Base-by-base conservation (phyloP, 2,797 vertebrate genomes). In the Glossophaga mutica region DNA sequence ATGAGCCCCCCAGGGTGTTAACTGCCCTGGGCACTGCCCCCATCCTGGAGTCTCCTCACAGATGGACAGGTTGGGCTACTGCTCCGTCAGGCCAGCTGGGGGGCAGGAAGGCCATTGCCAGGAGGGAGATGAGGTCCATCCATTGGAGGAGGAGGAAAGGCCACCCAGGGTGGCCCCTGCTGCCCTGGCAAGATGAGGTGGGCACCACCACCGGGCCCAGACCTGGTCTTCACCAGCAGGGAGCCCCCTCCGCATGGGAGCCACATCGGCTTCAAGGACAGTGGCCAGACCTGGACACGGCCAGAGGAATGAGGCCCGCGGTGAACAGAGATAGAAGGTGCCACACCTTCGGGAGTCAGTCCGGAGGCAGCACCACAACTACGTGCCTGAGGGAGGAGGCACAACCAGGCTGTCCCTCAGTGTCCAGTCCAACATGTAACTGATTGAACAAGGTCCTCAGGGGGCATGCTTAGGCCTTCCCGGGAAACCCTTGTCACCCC, bases 281-380 rank as follows among this genome's bases (percentile, higher is more conserved):
- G 67, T 0, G 0, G 52, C 91, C 39, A 37, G 1, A 1, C 79
- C 44, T 37, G 73, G 42, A 77, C 46, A 5, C 57, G 59, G 84
- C 90, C 84, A 74, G 50, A 79, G 55, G 1, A 32, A 32, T 32
- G 34, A 81, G n/a, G 70, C 79, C 52, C 39, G 32, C 32, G 0
- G 32, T 14, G 62, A 73, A 67, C 65, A 73, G 76, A 92, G 73
- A 32, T 0, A 24, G 78, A 34, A 73, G 44, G 82, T 48, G 24
- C 73, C 57, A 34, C 0, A 0, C 19, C n/a, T 34, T 12, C 29
- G 2, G 39, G 57, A 76, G 24, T 21, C 15, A 0, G 48, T 79
- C 65, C 55, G 21, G 18, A 81, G 44, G 19, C 3, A 48, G 65
- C 78, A 55, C 65, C 0, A 12, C 0, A 6, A 46, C 85, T 37